Evolutionary conservation across 2,888 invertebrate genomes (phyloP), one percentile per base, ranked within the genome.

Genomic region (Lapara coniferarum): DNA sequence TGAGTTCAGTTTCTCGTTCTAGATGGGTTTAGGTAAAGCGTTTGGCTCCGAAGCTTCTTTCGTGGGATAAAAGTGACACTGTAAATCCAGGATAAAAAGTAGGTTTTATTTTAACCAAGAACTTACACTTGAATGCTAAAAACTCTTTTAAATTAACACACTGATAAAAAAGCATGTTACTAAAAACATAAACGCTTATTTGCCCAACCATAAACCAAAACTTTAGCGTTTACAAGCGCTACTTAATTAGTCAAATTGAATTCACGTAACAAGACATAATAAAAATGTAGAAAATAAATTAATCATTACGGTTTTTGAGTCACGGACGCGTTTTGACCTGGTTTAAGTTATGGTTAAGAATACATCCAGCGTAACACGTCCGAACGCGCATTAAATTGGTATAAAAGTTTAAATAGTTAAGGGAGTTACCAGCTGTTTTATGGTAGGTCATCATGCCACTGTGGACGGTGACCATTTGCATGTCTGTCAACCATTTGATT

Each of bases 401-500:
- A 76, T 78, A 75, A 80, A 82, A 79, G 51, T 78, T 77, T 75
- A 73, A 78, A 69, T 63, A 69, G 30, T 52, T 37, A 56, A 56
- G 52, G 67, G 51, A 58, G 59, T 58, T 30, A 69, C 70, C 67
- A 71, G 63, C 63, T 69, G 73, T 67, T 82, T 86, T 85, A 86
- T 86, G 83, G 81, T 71, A 67, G 70, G 72, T 73, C 75, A 80
- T 79, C 87, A 88, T 87, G 87, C 87, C 72, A 83, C 67, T 66
- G 74, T 59, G 68, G 67, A 69, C 68, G 70, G 72, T 73, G 74
- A 69, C 76, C 79, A 82, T 78, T 92, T 74, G 91, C 92, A 90
- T 92, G 92, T 83, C 86, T 83, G 79, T 84, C 80, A 81, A 79
- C 85, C 84, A 84, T 92, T 91, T 86, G 76, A 84, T 84, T 76